Evolutionary conservation across 2,797 vertebrate genomes (phyloP).

Genomic region (Lutjanus campechanus): DNA sequence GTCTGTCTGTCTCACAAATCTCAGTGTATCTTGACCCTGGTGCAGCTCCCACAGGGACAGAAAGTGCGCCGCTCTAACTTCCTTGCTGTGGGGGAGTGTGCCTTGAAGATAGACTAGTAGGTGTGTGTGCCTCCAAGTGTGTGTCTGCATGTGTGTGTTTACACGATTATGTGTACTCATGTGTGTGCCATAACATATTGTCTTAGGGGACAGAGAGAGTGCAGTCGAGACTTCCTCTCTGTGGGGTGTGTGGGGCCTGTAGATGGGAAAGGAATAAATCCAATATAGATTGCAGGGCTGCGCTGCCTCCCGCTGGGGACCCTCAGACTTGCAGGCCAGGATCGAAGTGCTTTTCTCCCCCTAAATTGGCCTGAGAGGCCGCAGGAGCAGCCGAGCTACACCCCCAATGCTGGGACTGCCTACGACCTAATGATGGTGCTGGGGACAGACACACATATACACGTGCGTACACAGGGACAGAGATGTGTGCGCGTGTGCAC

Average conservation of each 20-base stretch:
- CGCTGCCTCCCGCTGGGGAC: conserved; percentile 83
- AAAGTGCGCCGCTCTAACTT: conserved; percentile 84
- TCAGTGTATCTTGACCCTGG: conserved; percentile 75
- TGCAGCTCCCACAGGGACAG: conserved; percentile 75
- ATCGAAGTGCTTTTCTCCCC: conserved; percentile 86
- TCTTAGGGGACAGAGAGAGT: conserved; percentile 76
- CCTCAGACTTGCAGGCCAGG: conserved; percentile 84
- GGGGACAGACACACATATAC: conserved; percentile 50
- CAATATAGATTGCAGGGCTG: conserved; percentile 89
- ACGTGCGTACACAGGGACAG: conserved; percentile 32
- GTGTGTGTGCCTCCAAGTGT: conserved; percentile 55
- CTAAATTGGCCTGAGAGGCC: conserved; percentile 83
- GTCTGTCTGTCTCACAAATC: conserved; percentile 62
- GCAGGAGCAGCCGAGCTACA: conserved; percentile 70
- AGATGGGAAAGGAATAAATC: conserved; percentile 88
- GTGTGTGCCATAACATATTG: conserved; percentile 82
- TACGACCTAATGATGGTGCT: conserved; percentile 82
- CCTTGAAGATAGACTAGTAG: conserved; percentile 70
- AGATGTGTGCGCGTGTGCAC: conserved; percentile 10
- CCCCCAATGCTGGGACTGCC: conserved; percentile 73
- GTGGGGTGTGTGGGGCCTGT: conserved; percentile 83
- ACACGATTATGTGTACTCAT: conserved; percentile 74
- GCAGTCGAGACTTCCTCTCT: conserved; percentile 83
- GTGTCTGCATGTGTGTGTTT: conserved; percentile 62
- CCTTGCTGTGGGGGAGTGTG: conserved; percentile 83